Percentiles rank a stretch among this genome's conserved stretches.
Evolutionary conservation across 2,888 invertebrate species (phyloP).

Genomic region (Xestia xanthographa): DNA sequence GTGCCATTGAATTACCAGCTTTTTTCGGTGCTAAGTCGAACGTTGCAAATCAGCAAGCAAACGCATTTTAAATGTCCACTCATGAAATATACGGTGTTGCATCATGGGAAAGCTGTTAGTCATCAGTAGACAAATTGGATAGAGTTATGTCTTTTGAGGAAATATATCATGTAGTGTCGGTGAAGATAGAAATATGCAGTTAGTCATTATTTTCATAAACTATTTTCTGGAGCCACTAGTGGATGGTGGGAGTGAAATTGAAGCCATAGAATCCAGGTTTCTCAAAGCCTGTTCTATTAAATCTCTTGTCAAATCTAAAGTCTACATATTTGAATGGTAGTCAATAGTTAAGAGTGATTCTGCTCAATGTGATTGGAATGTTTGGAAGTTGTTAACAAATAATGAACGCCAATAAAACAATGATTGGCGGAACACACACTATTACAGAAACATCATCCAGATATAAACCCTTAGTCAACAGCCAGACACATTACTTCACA

Average conservation of each 20-base stretch:
- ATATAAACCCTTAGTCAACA: conserved; percentile 32
- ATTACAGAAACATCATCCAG: conserved; percentile 7
- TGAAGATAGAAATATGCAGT: conserved; percentile 10
- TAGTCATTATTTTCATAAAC: not conserved
- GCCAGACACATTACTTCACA: conserved; percentile 5
- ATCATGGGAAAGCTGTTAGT: conserved; percentile 47
- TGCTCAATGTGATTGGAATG: not conserved
- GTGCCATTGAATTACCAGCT: not conserved
- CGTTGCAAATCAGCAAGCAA: not conserved
- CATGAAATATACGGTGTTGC: conserved; percentile 51
- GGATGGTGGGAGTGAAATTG: not conserved
- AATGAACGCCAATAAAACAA: conserved; percentile 12
- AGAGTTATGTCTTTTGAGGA: conserved; percentile 20
- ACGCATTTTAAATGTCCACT: no score
- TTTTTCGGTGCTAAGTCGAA: not conserved
- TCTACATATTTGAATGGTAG: not conserved
- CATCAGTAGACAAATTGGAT: conserved; percentile 44
- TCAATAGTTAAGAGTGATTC: not conserved
- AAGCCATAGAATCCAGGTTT: not conserved
- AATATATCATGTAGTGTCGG: conserved; percentile 18
- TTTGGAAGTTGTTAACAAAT: not conserved
- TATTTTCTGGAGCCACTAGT: not conserved
- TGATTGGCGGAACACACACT: not conserved
- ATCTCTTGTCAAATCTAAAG: not conserved
- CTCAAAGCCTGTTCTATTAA: not conserved